phyloP scores from a whole-genome alignment of 1,140 invertebrate genomes.

The Himalopsyche phryganea region DNA sequence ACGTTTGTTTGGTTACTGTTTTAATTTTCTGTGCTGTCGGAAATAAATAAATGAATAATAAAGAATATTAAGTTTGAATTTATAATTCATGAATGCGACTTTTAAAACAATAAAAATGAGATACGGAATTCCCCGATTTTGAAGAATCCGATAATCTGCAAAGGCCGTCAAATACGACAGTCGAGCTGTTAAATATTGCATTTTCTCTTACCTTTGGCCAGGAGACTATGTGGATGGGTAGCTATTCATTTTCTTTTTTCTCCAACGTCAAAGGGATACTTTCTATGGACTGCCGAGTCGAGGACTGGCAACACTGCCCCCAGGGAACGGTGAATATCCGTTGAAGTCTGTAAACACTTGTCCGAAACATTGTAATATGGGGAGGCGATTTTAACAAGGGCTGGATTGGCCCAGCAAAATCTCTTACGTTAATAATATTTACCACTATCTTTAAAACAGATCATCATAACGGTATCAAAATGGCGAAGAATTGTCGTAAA shows the following conservation, averaged over 20 bases:
- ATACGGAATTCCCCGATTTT: too few relatives aligned
- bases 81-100: too few relatives aligned
- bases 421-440: not conserved
- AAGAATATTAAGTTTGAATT: too few relatives aligned
- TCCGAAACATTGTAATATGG: conserved; percentile 10
- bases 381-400: conserved; percentile 2
- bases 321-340: conserved; percentile 1
- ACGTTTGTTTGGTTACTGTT: too few relatives aligned
- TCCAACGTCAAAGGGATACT: conserved; percentile 15
- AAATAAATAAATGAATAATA: too few relatives aligned
- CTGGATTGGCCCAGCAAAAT: not conserved
- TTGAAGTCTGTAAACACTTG: conserved; percentile 22
- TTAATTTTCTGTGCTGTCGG: too few relatives aligned
- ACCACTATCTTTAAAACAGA: too few relatives aligned
- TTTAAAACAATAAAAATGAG: too few relatives aligned
- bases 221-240: too few relatives aligned
- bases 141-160: too few relatives aligned
- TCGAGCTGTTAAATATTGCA: conserved; percentile 16
- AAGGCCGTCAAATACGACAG: not conserved
- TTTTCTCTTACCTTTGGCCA: not conserved
- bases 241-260: not conserved
- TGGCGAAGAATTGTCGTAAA: too few relatives aligned
- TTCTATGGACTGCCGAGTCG: not conserved
- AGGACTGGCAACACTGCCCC: conserved; percentile 12
- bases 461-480: too few relatives aligned